Evolutionary conservation across 1,140 invertebrate genomes (phyloP), one percentile per base, ranked within the genome.

Genomic region (Epicauta chinensis): DNA sequence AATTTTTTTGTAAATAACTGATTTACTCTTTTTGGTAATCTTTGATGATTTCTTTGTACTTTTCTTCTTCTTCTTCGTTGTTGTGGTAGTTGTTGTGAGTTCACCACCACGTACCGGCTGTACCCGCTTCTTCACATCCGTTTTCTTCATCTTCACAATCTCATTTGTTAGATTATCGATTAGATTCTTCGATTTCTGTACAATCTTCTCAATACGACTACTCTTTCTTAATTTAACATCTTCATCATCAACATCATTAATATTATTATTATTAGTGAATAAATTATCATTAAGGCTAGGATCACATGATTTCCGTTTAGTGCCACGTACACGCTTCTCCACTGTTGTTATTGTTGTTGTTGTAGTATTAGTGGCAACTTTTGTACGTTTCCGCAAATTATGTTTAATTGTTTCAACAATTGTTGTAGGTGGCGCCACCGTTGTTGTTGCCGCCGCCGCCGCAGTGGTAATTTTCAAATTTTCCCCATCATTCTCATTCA

Each of bases 401-500:
- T 39, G 41, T 12, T 46, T 54, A 5, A 23, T 12, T 2, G 23
- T 40, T 29, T 47, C 37, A 16, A 23, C 23, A 5, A 7, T 23
- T 23, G 23, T 23, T 23, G 23, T 23, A 23, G 23, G 23, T 2
- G 15, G 34, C 3, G 2, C n/a, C 7, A 6, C 29, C 38, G 9
- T 39, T 10, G 12, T n/a, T 17, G 6, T 50, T 16, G 3, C n/a
- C 3, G 9, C 23, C 13, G n/a, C 31, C 31, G n/a, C 31, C 7
- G 7, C 7, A n/a, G 31, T 9, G n/a, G 16, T 31, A 16, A 7
- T 23, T 23, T 37, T 47, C 34, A 3, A 31, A 14, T 58, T 51
- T 14, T 61, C 56, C 13, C 56, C 54, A 15, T 42, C 34, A 11
- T 39, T 32, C 23, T 37, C 52, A 17, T 55, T 59, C 16, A 53